Conservation (phyloP, 2,888 invertebrate genomes). For the Polylopha cassiicola region DNA sequence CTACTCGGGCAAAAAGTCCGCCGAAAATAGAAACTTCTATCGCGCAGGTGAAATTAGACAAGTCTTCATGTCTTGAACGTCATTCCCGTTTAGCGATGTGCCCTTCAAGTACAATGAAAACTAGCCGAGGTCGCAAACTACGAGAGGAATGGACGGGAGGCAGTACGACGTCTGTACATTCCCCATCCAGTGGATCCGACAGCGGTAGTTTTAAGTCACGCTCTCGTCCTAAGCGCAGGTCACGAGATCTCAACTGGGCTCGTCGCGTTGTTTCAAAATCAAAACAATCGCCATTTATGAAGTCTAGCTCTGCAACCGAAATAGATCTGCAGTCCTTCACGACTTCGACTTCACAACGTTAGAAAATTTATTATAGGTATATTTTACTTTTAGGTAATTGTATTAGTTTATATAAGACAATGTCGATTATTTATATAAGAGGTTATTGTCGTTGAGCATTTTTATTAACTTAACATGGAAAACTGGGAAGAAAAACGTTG, state of each 20-base stretch:
- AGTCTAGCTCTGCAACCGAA: constrained; percentile 43
- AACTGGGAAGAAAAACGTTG: background rate
- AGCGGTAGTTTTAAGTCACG: constrained; percentile 46
- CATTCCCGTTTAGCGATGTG: constrained; percentile 32
- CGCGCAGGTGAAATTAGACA: constrained; percentile 49
- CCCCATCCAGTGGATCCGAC: constrained; percentile 37
- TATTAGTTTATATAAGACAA: constrained; percentile 40
- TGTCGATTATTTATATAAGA: constrained; percentile 54
- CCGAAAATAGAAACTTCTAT: constrained; percentile 57
- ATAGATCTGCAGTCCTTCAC: constrained; percentile 43
- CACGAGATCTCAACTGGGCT: constrained; percentile 55
- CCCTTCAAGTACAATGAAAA: constrained; percentile 46
- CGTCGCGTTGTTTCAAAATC: constrained; percentile 45
- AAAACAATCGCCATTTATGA: constrained; percentile 16
- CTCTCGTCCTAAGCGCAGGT: constrained; percentile 36
- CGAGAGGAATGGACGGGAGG: too few species aligned
- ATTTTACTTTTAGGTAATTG: constrained; percentile 42
- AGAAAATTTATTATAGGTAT: constrained; percentile 26
- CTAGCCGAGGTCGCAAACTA: constrained; percentile 39
- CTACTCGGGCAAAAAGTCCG: constrained; percentile 40
- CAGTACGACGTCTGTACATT: too few species aligned
- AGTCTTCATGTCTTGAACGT: constrained; percentile 20
- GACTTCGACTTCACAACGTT: constrained; percentile 43
- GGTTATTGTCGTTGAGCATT: constrained; percentile 21
- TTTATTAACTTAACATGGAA: constrained; percentile 10